These are phyloP conservation scores for Linnaemya tessellans DNA, from an alignment of 2,888 invertebrate species.

Conservation along the genomic window DNA sequence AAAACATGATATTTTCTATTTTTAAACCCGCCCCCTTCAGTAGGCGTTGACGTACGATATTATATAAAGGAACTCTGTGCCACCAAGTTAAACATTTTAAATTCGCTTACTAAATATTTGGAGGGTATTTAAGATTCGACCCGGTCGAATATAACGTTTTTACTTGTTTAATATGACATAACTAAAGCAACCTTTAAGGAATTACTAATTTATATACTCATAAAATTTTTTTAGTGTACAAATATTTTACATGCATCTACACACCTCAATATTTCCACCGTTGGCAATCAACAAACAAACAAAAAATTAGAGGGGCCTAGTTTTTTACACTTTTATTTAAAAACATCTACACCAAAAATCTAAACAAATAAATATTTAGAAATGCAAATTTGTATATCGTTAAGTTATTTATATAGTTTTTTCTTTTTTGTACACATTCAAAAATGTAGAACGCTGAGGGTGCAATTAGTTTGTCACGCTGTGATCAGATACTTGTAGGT, in stretches of 20 bases:
- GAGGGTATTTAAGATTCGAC: too few species aligned
- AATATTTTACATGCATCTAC: conserved; percentile 7
- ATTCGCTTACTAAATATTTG: too few species aligned
- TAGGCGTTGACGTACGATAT: too few species aligned
- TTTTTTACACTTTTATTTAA: conserved; percentile 8
- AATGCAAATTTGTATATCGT: conserved; percentile 42
- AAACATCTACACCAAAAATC: not conserved
- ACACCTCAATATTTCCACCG: conserved; percentile 51
- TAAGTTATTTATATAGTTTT: not conserved
- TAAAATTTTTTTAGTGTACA: conserved; percentile 13
- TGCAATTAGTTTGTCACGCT: conserved; percentile 44
- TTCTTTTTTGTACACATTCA: not conserved
- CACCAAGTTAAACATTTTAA: too few species aligned
- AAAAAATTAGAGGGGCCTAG: conserved; percentile 22
- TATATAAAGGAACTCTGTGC: too few species aligned
- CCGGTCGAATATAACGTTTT: too few species aligned
- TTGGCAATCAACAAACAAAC: conserved; percentile 26
- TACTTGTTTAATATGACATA: too few species aligned
- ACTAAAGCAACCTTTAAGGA: too few species aligned
- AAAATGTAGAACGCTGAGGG: conserved; percentile 26
- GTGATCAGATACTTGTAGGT: conserved; percentile 3
- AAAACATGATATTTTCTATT: too few species aligned
- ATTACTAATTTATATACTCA: not conserved
- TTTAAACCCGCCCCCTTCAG: too few species aligned
- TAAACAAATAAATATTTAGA: conserved; percentile 25